Evolutionary conservation across 2,888 invertebrate genomes (phyloP).

Genomic region (Ferdinandea cuprea): DNA sequence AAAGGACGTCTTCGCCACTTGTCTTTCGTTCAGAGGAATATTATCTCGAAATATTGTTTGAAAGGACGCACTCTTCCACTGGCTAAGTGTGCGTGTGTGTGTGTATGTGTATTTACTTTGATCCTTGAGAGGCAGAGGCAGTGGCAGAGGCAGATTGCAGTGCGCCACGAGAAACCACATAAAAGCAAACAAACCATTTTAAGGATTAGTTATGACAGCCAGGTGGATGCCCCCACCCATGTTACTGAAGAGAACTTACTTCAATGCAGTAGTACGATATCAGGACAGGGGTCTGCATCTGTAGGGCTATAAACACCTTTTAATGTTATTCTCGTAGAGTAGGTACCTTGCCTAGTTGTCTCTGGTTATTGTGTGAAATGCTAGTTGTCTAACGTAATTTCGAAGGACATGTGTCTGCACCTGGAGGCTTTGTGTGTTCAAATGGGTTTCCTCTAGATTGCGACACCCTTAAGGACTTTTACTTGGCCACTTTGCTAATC

Average conservation of each 20-base stretch:
- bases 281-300: conserved; percentile 43
- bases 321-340: conserved; percentile 38
- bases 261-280: not conserved
- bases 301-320: conserved; percentile 55
- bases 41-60: conserved; percentile 52
- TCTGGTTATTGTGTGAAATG: not conserved
- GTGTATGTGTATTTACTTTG: conserved; percentile 50
- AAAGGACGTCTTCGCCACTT: conserved; percentile 63
- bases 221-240: conserved; percentile 51
- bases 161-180: conserved; percentile 34
- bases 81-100: not conserved
- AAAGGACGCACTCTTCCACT: conserved; percentile 50
- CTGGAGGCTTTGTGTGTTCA: conserved; percentile 34
- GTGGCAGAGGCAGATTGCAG: conserved; percentile 31
- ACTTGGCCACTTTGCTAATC: conserved; percentile 56
- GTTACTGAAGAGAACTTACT: conserved; percentile 24
- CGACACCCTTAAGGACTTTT: conserved; percentile 23
- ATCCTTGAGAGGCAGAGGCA: conserved; percentile 51
- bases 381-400: conserved; percentile 31
- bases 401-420: conserved; percentile 46
- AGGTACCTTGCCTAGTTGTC: conserved; percentile 5
- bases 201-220: conserved; percentile 71
- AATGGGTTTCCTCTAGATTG: conserved; percentile 4
- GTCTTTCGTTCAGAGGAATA: conserved; percentile 63
- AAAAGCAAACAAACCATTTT: conserved; percentile 69